Conservation (phyloP, 2,797 vertebrate species). For the Mormyrops boulengeri region DNA sequence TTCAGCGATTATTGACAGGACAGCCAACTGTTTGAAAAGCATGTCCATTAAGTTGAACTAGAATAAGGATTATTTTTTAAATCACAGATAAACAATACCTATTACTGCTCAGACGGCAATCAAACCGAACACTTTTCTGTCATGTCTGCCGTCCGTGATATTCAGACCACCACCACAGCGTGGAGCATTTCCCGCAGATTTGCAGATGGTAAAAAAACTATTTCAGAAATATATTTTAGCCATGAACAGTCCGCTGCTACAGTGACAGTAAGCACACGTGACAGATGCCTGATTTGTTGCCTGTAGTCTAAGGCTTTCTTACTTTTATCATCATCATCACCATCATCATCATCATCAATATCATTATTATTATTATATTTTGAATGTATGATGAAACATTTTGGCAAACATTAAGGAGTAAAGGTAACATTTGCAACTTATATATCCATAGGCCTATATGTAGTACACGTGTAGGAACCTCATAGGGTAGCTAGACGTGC, state of each 20-base stretch:
- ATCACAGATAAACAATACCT: background rate
- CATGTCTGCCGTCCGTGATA: background rate
- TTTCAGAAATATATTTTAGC: background rate
- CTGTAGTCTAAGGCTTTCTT: background rate
- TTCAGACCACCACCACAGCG: slow-evolving; percentile 22
- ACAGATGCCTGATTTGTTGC: background rate
- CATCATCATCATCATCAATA: background rate
- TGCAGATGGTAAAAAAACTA: background rate
- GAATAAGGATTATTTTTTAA: background rate
- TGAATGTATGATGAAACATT: background rate
- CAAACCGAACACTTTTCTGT: background rate
- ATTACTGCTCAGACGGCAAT: background rate
- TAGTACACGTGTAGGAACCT: background rate
- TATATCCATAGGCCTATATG: background rate
- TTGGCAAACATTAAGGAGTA: background rate
- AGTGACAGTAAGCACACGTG: background rate
- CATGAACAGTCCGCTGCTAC: background rate
- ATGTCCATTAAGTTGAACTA: background rate
- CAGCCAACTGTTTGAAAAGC: background rate
- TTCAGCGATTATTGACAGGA: background rate
- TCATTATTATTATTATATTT: background rate
- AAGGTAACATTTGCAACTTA: background rate
- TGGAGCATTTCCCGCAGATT: slow-evolving; percentile 15
- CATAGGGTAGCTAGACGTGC: background rate
- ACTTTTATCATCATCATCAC: background rate